Conservation (phyloP, 2,888 invertebrate species). For the Hemistola chrysoprasaria region DNA sequence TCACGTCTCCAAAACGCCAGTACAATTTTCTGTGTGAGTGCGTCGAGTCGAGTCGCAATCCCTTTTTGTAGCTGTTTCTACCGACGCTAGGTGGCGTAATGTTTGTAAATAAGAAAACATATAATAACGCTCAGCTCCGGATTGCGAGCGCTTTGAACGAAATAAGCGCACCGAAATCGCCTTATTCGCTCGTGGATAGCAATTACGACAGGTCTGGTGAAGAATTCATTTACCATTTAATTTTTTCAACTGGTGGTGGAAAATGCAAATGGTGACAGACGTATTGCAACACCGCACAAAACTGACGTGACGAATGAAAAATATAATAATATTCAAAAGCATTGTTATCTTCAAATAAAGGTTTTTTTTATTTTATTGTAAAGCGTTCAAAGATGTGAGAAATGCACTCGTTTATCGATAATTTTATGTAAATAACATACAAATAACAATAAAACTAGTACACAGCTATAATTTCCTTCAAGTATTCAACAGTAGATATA, state of each 20-base stretch:
- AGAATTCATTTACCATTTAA: background rate
- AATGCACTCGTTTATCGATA: no score
- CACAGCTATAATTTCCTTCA: no score
- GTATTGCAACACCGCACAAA: no score
- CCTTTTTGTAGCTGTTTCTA: slow-evolving; percentile 36
- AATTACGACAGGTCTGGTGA: slow-evolving; percentile 1
- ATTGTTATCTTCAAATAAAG: no score
- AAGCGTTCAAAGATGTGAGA: no score
- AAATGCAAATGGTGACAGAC: background rate
- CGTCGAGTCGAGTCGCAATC: slow-evolving; percentile 36
- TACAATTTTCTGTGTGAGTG: slow-evolving; percentile 41
- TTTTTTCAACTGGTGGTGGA: background rate
- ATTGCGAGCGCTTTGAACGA: slow-evolving; percentile 23
- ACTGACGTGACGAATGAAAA: no score
- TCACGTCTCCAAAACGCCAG: slow-evolving; percentile 16
- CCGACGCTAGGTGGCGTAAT: slow-evolving; percentile 19
- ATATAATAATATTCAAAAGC: no score
- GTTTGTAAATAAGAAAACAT: slow-evolving; percentile 41
- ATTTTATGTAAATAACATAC: no score
- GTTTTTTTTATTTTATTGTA: no score
- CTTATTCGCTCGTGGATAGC: slow-evolving; percentile 3
- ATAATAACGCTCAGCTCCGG: slow-evolving; percentile 28
- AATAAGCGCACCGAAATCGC: slow-evolving; percentile 25
- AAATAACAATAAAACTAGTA: no score
- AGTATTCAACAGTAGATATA: no score